Conservation (phyloP, 2,113 vertebrate genomes). For the Grallaria varia region DNA sequence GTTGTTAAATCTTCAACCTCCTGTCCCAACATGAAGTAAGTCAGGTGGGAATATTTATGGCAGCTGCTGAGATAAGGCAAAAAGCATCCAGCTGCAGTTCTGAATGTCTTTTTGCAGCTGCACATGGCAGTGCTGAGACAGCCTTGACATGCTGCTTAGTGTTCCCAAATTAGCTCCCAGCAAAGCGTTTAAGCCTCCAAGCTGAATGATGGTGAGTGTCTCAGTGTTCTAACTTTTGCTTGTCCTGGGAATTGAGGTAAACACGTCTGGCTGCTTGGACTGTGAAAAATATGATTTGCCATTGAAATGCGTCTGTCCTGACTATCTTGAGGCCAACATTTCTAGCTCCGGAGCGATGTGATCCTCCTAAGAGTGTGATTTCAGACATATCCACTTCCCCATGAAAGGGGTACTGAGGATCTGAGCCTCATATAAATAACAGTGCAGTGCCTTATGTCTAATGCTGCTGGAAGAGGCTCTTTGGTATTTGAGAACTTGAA, state of each 20-base stretch:
- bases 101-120: slow-evolving; percentile 42
- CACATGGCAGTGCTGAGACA: background rate
- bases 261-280: background rate
- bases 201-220: background rate
- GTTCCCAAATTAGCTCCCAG: slow-evolving; percentile 43
- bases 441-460: background rate
- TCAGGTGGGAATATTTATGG: slow-evolving; percentile 21
- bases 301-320: slow-evolving; percentile 18
- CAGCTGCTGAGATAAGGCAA: slow-evolving; percentile 30
- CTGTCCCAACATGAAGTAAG: background rate
- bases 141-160: slow-evolving; percentile 14
- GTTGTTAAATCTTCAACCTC: background rate
- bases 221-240: slow-evolving; percentile 15
- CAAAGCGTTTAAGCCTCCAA: slow-evolving; percentile 9
- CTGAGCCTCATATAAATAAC: background rate
- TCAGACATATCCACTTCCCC: background rate
- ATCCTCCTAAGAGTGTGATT: slow-evolving; percentile 21
- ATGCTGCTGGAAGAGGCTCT: background rate
- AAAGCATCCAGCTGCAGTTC: background rate
- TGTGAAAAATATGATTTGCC: slow-evolving; percentile 20
- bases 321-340: slow-evolving; percentile 35
- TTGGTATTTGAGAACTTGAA: background rate
- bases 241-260: slow-evolving; percentile 39
- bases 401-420: background rate
- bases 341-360: background rate